These are phyloP conservation scores for Trochalopteron elliotii DNA, from an alignment of 2,113 vertebrate species.

Conservation along the genomic window DNA sequence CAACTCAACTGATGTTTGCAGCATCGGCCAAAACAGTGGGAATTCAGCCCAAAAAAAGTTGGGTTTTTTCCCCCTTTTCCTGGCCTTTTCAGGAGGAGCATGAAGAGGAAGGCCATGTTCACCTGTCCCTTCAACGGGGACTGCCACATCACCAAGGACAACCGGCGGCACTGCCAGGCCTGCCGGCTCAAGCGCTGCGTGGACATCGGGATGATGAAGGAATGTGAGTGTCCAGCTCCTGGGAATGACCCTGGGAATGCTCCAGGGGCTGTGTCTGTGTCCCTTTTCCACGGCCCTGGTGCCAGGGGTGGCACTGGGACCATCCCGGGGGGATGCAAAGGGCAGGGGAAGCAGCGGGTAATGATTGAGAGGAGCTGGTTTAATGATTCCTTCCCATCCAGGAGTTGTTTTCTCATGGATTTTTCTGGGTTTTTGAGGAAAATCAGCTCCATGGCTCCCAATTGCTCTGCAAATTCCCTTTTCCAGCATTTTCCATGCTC, in stretches of 20 bases:
- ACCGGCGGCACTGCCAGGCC: conserved; percentile 96
- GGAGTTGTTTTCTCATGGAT: background rate
- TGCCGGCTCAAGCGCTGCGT: conserved; percentile 94
- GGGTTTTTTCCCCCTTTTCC: background rate
- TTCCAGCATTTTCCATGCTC: background rate
- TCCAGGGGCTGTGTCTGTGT: fast-evolving
- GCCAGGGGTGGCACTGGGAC: background rate
- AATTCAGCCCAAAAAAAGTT: background rate
- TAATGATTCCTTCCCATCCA: background rate
- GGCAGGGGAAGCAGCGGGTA: background rate
- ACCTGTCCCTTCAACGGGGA: conserved; percentile 92
- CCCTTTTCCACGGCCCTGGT: background rate
- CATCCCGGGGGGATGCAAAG: background rate
- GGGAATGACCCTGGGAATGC: background rate
- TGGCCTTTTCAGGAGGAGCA: conserved; percentile 80
- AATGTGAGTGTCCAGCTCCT: conserved; percentile 79
- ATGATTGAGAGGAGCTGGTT: background rate
- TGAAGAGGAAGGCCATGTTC: conserved; percentile 94
- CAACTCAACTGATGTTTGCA: fast-evolving
- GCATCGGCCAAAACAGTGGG: background rate
- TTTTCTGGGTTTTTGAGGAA: too few species aligned
- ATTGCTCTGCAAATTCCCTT: background rate
- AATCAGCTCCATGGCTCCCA: background rate
- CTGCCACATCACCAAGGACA: conserved; percentile 98
- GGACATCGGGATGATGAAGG: conserved; percentile 99